phyloP scores from a whole-genome alignment of 2,797 vertebrate genomes.

The Oryzias sinensis region DNA sequence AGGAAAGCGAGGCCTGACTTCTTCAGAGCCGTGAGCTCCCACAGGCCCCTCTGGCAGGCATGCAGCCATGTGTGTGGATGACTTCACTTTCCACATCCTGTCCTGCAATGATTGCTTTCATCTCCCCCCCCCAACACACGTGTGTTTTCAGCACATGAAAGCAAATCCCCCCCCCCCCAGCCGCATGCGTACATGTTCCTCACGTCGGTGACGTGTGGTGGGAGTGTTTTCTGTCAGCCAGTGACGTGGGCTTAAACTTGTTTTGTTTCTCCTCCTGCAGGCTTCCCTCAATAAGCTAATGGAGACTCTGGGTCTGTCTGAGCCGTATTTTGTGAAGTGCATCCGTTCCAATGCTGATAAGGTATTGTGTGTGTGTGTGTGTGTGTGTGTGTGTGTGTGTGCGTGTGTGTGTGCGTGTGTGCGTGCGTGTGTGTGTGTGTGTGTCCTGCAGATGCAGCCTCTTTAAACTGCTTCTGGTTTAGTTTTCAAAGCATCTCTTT shows the following conservation, averaged over 20 bases:
- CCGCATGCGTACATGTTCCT: slow-evolving; percentile 12
- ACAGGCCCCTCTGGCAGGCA: slow-evolving; percentile 61
- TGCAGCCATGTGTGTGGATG: slow-evolving; percentile 68
- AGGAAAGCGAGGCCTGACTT: not conserved
- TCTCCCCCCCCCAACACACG: slow-evolving; percentile 64
- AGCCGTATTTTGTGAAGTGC: slow-evolving; percentile 99
- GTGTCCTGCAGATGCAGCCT: not conserved
- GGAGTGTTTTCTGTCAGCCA: slow-evolving; percentile 14
- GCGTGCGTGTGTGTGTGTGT: too few relatives aligned
- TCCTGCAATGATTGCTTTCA: slow-evolving; percentile 73
- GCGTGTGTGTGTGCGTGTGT: not conserved
- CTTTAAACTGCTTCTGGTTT: slow-evolving; percentile 21
- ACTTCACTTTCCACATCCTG: slow-evolving; percentile 83
- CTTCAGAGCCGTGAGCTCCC: slow-evolving; percentile 26
- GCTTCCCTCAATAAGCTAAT: slow-evolving; percentile 96
- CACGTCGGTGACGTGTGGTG: slow-evolving; percentile 9
- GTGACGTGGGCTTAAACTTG: not conserved
- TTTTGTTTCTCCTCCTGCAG: slow-evolving; percentile 63
- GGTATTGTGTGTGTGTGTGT: slow-evolving; percentile 70
- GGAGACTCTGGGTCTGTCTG: slow-evolving; percentile 96
- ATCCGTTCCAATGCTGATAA: slow-evolving; percentile 98
- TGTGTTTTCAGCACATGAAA: slow-evolving; percentile 28
- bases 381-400: too few relatives aligned
- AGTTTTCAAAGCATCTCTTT: slow-evolving; percentile 46
- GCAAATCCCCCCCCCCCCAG: slow-evolving; percentile 1